Base-by-base conservation (phyloP, 2,113 vertebrate genomes). In the Ailurus styani region DNA sequence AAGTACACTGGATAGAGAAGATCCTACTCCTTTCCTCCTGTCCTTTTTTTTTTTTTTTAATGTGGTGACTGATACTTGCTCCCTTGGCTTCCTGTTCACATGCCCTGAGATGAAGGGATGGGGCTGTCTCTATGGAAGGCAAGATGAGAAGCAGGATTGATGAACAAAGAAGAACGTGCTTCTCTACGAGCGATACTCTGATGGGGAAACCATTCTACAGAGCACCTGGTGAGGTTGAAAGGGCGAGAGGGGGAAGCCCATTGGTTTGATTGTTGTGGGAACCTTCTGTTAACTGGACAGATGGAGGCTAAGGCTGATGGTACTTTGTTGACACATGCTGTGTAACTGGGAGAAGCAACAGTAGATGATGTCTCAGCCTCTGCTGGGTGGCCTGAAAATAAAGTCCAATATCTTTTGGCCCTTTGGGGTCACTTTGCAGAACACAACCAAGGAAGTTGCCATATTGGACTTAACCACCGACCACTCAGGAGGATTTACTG, bases 231-330 rank as follows among this genome's bases (percentile, higher is more conserved):
- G 77, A 94, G 86, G 70, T 75, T 52, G 75, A 95, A 94, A 68
- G 93, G 37, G 21, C 21, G 17, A 23, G 18, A 27, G 14, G 11
- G 23, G 23, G n/a, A 34, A 20, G 5, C 29, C 31, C 52, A 88
- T 88, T 50, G 79, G 91, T 55, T 91, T 77, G 68, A 79, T 75
- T 47, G 70, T 91, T 77, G 37, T 84, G 21, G n/a, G 54, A 82
- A 81, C 52, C 75, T 93, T 93, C 86, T 93, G 84, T 62, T 79
- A 93, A 60, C 66, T 82, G 54, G 87, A 78, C 64, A 87, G 92
- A 68, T 96, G 88, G 93, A 72, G 18, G 52, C 37, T 7, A 21
- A 95, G 55, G 78, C 87, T 66, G 50, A 34, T 77, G 50, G 60
- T 81, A 72, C 25, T 54, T 88, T 55, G n/a, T 93, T 84, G 84